A percentile compares a stretch with the other conserved stretches of the same genome.
Evolutionary conservation across 2,113 vertebrate genomes (phyloP).

Genomic region (Gymnogyps californianus): DNA sequence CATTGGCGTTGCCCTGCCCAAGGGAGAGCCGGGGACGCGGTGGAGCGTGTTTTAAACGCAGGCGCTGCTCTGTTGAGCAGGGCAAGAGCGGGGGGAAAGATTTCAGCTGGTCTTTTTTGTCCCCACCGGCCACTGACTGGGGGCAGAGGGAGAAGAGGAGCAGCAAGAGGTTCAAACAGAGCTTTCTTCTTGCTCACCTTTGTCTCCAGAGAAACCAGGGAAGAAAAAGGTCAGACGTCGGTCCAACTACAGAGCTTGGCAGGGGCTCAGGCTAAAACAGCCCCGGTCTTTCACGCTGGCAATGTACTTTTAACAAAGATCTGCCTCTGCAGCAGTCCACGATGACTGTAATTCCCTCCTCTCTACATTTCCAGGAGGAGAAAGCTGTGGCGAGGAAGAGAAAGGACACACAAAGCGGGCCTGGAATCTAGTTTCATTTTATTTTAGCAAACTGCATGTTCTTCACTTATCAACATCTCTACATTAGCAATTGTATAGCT

Average conservation of each 20-base stretch:
- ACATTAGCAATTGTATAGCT: slow-evolving; percentile 65
- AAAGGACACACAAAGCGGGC: not conserved
- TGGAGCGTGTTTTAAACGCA: rapidly evolving
- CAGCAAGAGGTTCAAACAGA: not conserved
- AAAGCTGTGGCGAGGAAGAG: not conserved
- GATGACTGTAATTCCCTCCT: not conserved
- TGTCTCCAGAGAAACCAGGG: not conserved
- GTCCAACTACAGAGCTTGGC: not conserved
- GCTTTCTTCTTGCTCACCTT: not conserved
- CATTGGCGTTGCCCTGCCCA: rapidly evolving
- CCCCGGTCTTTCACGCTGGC: rapidly evolving
- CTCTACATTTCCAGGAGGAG: not conserved
- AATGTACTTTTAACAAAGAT: not conserved
- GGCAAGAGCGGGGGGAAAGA: not conserved
- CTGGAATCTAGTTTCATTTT: slow-evolving; percentile 74
- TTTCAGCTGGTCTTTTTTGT: not conserved
- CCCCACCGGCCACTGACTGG: not conserved
- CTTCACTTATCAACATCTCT: slow-evolving; percentile 70
- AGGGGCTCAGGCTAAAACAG: not conserved
- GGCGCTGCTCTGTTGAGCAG: not conserved
- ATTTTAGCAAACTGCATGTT: slow-evolving; percentile 73
- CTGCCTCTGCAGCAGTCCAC: not conserved
- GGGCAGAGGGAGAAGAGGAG: not conserved
- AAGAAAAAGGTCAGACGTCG: not conserved
- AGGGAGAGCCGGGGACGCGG: rapidly evolving